Conservation (phyloP, 1,140 invertebrate genomes). For the Ruditapes philippinarum region DNA sequence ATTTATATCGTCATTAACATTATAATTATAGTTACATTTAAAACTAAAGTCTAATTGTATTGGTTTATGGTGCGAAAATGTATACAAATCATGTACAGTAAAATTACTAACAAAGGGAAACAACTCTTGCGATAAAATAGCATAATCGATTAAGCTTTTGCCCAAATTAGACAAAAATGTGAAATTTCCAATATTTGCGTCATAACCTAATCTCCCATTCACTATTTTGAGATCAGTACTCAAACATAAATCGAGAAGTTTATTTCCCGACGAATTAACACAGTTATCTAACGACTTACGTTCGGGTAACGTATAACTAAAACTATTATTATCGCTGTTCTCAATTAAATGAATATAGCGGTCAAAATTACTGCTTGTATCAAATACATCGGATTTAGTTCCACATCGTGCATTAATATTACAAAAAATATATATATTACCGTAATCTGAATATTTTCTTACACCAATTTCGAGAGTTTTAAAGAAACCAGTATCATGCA, state of each 20-base stretch:
- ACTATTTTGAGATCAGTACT: conserved; percentile 11
- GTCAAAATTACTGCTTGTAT: not conserved
- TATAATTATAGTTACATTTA: not conserved
- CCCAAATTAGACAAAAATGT: not conserved
- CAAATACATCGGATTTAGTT: not conserved
- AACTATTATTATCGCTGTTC: not conserved
- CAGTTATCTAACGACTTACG: not conserved
- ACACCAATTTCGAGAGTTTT: not conserved
- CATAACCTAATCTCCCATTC: conserved; percentile 17
- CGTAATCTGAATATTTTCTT: not conserved
- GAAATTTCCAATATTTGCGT: not conserved
- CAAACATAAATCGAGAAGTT: conserved; percentile 7
- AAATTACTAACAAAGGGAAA: conserved; percentile 5
- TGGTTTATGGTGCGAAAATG: not conserved
- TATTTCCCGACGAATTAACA: not conserved
- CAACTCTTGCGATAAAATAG: not conserved
- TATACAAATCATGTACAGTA: not conserved
- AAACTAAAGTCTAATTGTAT: not conserved
- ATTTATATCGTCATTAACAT: not conserved
- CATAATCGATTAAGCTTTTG: conserved; percentile 42
- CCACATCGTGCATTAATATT: not conserved
- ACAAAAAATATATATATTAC: not conserved
- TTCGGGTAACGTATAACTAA: not conserved
- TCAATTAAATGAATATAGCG: not conserved
- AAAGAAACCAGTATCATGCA: not conserved